Evolutionary conservation across 2,113 vertebrate species (phyloP).

Genomic region (Cochlearius cochlearius): DNA sequence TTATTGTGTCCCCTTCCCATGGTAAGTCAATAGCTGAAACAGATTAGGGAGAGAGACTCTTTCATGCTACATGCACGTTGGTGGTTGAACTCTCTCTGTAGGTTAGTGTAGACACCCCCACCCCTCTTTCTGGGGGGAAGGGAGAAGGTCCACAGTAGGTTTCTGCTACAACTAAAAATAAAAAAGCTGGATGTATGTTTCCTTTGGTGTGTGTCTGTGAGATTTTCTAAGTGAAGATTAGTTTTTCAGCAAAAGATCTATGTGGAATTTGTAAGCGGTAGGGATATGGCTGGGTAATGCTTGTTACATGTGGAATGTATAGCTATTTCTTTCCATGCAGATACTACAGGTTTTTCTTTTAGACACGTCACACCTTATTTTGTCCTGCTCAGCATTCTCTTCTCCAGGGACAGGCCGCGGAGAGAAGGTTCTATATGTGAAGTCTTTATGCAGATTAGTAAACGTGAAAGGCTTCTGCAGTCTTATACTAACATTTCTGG

Average conservation of each 20-base stretch:
- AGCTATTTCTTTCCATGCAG: neutral
- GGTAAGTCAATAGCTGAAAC: neutral
- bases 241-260: neutral
- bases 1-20: neutral
- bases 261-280: neutral
- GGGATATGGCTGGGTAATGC: neutral
- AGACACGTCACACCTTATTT: neutral
- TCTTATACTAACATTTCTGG: neutral
- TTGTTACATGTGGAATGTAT: neutral
- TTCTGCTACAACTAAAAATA: neutral
- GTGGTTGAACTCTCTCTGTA: neutral
- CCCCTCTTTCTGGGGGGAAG: accelerated
- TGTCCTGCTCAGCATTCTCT: neutral
- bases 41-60: neutral
- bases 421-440: neutral
- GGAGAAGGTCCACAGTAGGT: neutral
- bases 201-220: neutral
- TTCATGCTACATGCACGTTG: neutral
- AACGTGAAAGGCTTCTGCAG: neutral
- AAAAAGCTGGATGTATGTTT: neutral
- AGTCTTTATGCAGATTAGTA: neutral
- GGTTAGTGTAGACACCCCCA: neutral
- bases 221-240: neutral
- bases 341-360: neutral
- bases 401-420: neutral